These are phyloP conservation scores for Epinotia nisella DNA, from an alignment of 2,888 invertebrate genomes.

Conservation along the genomic window DNA sequence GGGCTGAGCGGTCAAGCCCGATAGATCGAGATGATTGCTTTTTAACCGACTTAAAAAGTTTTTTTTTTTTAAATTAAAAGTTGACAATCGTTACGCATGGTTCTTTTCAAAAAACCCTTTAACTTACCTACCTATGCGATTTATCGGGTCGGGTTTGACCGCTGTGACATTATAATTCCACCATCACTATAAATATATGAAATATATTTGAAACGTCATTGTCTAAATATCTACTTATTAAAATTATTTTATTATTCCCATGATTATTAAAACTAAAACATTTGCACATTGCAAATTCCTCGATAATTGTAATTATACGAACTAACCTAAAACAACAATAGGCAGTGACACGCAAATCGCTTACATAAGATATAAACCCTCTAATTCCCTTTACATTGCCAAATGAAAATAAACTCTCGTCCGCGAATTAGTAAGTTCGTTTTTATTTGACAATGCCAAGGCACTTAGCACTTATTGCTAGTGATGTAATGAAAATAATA, in stretches of 20 bases:
- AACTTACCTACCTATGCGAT: too few relatives aligned
- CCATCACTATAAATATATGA: too few relatives aligned
- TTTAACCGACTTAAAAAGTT: too few relatives aligned
- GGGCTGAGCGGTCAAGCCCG: too few relatives aligned
- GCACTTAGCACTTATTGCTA: neutral
- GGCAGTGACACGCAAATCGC: conserved; percentile 71
- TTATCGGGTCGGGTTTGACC: too few relatives aligned
- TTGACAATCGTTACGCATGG: too few relatives aligned
- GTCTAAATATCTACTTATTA: too few relatives aligned
- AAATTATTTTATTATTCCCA: neutral
- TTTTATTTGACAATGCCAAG: neutral
- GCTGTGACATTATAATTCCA: too few relatives aligned
- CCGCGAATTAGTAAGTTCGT: neutral
- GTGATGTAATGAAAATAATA: conserved; percentile 55
- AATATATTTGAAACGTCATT: too few relatives aligned
- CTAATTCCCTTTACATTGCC: neutral
- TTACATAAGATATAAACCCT: neutral
- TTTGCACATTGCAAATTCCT: conserved; percentile 52
- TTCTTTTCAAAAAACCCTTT: too few relatives aligned
- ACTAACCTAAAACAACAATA: conserved; percentile 47
- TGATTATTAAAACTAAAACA: conserved; percentile 23
- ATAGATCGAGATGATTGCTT: too few relatives aligned
- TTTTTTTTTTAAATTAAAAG: too few relatives aligned
- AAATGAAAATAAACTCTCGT: neutral
- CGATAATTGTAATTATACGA: conserved; percentile 41